Evolutionary conservation across 2,113 vertebrate genomes (phyloP).

Genomic region (Cryptotis parvus): DNA sequence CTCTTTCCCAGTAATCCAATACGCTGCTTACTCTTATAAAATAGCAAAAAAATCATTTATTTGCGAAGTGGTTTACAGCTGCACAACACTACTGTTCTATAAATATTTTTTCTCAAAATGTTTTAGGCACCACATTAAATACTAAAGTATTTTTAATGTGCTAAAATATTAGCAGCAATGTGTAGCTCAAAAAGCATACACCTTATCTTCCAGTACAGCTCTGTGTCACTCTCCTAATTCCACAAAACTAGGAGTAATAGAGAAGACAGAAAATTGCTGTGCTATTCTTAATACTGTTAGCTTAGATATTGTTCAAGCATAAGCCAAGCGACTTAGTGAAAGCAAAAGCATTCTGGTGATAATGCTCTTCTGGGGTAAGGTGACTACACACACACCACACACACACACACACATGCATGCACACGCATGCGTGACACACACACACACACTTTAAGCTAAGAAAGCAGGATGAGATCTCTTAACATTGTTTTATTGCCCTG

Average conservation of each 20-base stretch:
- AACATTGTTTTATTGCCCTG: not conserved
- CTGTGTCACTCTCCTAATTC: not conserved
- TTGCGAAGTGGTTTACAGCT: not conserved
- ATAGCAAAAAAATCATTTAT: constrained; percentile 22
- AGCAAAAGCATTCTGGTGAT: constrained; percentile 1
- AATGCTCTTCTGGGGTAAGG: not conserved
- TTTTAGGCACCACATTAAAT: not conserved
- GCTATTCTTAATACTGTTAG: not conserved
- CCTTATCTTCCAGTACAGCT: not conserved
- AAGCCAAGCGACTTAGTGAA: not conserved
- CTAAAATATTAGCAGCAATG: not conserved
- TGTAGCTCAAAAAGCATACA: not conserved
- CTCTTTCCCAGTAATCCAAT: not conserved
- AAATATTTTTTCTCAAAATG: constrained; percentile 41
- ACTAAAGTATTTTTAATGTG: not conserved
- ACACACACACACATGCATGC: not conserved
- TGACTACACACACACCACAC: not conserved
- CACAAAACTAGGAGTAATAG: not conserved
- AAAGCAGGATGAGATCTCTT: not conserved
- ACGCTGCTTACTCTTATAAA: not conserved
- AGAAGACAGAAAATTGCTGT: not conserved
- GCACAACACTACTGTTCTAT: not conserved
- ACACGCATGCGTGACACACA: too few species aligned
- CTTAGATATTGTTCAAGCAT: not conserved
- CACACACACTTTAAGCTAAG: not conserved